Evolutionary conservation across 1,140 invertebrate species (phyloP).

Genomic region (Drosophila erecta): DNA sequence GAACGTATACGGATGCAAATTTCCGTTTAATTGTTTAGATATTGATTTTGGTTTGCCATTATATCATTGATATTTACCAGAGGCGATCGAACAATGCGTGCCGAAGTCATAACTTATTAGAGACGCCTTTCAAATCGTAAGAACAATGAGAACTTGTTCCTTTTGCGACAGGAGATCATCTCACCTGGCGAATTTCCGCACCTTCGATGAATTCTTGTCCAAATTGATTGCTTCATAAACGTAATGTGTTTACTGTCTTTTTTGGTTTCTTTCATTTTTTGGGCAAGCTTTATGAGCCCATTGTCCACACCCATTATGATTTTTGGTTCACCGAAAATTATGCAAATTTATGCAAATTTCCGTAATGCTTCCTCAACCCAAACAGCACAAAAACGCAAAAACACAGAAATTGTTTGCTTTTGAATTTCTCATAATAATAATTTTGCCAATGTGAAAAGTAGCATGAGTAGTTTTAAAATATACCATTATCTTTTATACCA

Average conservation of each 20-base stretch:
- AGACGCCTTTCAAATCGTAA: conserved; percentile 44
- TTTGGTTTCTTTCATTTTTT: conserved; percentile 3
- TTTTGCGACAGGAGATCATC: conserved; percentile 37
- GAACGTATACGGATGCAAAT: conserved; percentile 39
- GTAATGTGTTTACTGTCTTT: conserved; percentile 9
- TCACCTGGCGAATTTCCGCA: conserved; percentile 10
- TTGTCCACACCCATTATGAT: conserved; percentile 46
- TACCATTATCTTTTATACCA: no score
- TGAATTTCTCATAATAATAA: neutral
- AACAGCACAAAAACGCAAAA: conserved; percentile 4
- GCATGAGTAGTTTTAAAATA: no score
- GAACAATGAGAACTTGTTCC: conserved; percentile 79
- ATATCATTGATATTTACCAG: conserved; percentile 38
- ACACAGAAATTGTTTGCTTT: conserved; percentile 15
- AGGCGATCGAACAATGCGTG: conserved; percentile 8
- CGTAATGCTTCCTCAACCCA: conserved; percentile 22
- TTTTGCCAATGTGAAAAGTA: neutral
- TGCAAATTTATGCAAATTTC: conserved; percentile 45
- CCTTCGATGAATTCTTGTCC: conserved; percentile 40
- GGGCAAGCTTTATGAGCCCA: conserved; percentile 24
- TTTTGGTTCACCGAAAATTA: conserved; percentile 26
- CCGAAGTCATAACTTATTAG: conserved; percentile 43
- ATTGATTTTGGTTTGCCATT: conserved; percentile 27
- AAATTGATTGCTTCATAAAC: conserved; percentile 33
- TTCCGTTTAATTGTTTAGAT: conserved; percentile 8